These are phyloP conservation scores for Chrysolina americana DNA, from an alignment of 2,888 invertebrate species.

Conservation along the genomic window DNA sequence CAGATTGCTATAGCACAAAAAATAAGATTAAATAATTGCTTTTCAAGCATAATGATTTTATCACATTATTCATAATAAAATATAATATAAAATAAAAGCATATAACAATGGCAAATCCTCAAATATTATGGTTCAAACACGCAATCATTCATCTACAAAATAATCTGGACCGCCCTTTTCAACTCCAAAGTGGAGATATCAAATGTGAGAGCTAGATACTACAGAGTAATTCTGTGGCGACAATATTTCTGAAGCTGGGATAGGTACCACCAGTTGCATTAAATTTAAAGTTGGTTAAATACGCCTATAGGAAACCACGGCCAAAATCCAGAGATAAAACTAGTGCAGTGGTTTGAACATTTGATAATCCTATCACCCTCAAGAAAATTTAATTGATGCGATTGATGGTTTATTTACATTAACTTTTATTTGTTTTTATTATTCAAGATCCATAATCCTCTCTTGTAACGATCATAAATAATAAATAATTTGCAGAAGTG, in stretches of 20 bases:
- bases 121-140: conserved; percentile 24
- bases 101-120: conserved; percentile 30
- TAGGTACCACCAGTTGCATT: neutral
- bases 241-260: neutral
- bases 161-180: conserved; percentile 22
- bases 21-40: conserved; percentile 34
- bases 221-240: too few species aligned
- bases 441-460: too few species aligned
- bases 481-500: too few species aligned
- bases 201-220: too few species aligned
- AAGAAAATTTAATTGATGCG: too few species aligned
- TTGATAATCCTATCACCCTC: too few species aligned
- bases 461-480: too few species aligned
- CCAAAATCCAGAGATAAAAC: too few species aligned
- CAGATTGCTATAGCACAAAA: conserved; percentile 30
- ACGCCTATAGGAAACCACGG: too few species aligned
- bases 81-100: conserved; percentile 33
- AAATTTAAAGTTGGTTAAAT: neutral
- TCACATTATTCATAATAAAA: conserved; percentile 40
- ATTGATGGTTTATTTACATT: too few species aligned
- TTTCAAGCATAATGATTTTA: conserved; percentile 39
- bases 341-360: too few species aligned
- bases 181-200: neutral
- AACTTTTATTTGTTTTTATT: too few species aligned
- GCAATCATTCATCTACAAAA: conserved; percentile 20